phyloP scores from a whole-genome alignment of 2,113 vertebrate genomes.

The Myrmecobius fasciatus region DNA sequence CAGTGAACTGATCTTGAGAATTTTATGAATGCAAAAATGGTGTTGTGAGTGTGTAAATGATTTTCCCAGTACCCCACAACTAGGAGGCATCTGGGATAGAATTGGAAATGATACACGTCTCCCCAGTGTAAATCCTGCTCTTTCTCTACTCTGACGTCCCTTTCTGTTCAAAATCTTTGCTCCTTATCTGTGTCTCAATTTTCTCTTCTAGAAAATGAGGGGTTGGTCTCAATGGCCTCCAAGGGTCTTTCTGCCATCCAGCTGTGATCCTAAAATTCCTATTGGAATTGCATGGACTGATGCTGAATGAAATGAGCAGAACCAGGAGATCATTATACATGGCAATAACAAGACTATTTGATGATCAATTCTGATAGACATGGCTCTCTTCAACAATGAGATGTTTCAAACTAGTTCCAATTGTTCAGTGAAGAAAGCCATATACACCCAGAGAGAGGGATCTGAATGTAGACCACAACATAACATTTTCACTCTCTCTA shows the following conservation, averaged over 20 bases:
- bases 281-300: no score
- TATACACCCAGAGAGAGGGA: no score
- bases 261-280: neutral
- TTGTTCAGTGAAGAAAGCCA: no score
- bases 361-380: no score
- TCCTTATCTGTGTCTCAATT: neutral
- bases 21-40: neutral
- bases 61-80: neutral
- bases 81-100: neutral
- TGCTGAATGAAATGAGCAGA: no score
- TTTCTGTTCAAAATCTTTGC: neutral
- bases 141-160: neutral
- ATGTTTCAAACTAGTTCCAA: no score
- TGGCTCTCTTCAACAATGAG: no score
- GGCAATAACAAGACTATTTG: no score
- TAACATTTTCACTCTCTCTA: no score
- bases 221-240: neutral
- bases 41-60: neutral
- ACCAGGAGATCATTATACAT: no score
- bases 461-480: no score
- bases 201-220: no score
- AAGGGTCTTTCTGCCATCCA: neutral
- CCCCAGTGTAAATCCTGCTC: neutral
- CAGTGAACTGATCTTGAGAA: neutral
- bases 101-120: neutral